phyloP scores from a whole-genome alignment of 2,888 invertebrate species.

The Ormia ochracea region DNA sequence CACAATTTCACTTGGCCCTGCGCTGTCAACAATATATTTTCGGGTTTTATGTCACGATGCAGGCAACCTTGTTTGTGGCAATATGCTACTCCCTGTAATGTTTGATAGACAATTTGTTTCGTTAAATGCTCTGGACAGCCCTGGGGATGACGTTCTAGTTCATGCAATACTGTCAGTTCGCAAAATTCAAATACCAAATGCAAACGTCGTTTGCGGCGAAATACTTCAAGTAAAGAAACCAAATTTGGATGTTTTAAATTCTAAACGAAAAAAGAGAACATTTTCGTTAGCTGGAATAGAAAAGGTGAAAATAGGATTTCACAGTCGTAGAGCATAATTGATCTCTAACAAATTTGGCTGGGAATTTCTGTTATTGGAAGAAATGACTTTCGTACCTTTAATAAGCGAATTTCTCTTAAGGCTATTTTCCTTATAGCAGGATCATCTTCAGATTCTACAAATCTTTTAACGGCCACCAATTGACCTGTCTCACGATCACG shows the following conservation, averaged over 20 bases:
- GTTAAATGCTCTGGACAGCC: slow-evolving; percentile 95
- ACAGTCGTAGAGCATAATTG: neutral
- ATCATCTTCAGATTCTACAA: slow-evolving; percentile 97
- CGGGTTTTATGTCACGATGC: slow-evolving; percentile 98
- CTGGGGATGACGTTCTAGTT: slow-evolving; percentile 94
- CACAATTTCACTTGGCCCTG: slow-evolving; percentile 96
- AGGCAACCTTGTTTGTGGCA: slow-evolving; percentile 97
- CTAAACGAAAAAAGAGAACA: slow-evolving; percentile 78
- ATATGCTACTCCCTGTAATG: slow-evolving; percentile 95
- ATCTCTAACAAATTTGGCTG: too few species aligned
- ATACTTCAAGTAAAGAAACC: slow-evolving; percentile 98
- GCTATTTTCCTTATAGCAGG: slow-evolving; percentile 97
- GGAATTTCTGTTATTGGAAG: neutral
- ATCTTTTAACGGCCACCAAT: slow-evolving; percentile 97
- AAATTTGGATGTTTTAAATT: slow-evolving; percentile 98
- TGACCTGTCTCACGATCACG: slow-evolving; percentile 95
- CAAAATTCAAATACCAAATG: slow-evolving; percentile 99
- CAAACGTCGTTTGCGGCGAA: slow-evolving; percentile 94
- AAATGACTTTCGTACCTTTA: slow-evolving; percentile 83
- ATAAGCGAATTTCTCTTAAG: slow-evolving; percentile 92
- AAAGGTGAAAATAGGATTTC: neutral
- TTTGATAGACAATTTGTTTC: slow-evolving; percentile 96
- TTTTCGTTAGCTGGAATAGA: neutral
- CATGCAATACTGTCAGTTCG: slow-evolving; percentile 96
- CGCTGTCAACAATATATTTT: slow-evolving; percentile 95